These are phyloP conservation scores for Sinosuthora webbiana DNA, from an alignment of 2,113 vertebrate genomes.

Conservation along the genomic window DNA sequence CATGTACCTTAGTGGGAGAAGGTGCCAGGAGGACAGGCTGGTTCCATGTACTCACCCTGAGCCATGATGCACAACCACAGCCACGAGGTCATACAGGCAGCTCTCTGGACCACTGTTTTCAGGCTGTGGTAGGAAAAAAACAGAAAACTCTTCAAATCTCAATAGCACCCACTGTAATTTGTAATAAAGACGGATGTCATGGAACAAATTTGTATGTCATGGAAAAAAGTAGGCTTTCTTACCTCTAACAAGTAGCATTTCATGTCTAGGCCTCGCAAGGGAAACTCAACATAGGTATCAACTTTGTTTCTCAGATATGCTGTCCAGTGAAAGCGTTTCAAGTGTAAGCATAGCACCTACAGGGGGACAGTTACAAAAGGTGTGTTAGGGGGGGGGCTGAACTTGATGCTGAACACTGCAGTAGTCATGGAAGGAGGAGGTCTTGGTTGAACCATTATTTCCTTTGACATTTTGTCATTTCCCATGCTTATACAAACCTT, in stretches of 20 bases:
- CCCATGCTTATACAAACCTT: constrained; percentile 73
- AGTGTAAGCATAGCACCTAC: constrained; percentile 95
- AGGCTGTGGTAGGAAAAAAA: constrained; percentile 72
- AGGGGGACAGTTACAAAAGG: not conserved
- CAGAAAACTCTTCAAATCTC: not conserved
- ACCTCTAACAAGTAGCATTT: constrained; percentile 95
- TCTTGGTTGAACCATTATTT: not conserved
- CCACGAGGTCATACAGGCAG: constrained; percentile 91
- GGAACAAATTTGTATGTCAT: fast-evolving
- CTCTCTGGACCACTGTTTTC: constrained; percentile 86
- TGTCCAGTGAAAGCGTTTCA: constrained; percentile 98
- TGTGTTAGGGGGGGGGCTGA: not conserved
- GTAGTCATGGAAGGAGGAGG: not conserved
- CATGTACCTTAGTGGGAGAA: not conserved
- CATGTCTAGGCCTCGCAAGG: constrained; percentile 91
- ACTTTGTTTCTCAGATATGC: constrained; percentile 97
- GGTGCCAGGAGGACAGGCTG: not conserved
- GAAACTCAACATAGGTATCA: constrained; percentile 95
- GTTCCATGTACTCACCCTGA: constrained; percentile 85
- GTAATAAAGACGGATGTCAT: fast-evolving
- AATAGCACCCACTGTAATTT: not conserved
- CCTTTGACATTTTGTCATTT: not conserved
- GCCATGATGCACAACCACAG: constrained; percentile 96
- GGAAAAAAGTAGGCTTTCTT: not conserved
- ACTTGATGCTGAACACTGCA: not conserved